These are phyloP conservation scores for Spisula subtruncata DNA, from an alignment of 2,888 invertebrate species.

Conservation along the genomic window DNA sequence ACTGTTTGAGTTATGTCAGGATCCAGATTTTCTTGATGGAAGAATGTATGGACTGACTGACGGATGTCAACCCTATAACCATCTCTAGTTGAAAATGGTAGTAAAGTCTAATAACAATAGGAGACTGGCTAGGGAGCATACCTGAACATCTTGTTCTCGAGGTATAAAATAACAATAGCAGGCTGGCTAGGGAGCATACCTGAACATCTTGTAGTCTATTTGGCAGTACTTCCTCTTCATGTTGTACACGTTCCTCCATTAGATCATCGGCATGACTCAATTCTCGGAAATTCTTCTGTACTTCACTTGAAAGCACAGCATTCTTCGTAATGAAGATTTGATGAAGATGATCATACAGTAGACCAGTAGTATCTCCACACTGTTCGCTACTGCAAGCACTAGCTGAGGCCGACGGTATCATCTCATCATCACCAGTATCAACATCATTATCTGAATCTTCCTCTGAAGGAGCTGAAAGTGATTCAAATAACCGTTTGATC, in stretches of 20 bases:
- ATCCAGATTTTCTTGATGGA: too few relatives aligned
- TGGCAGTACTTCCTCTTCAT: slow-evolving; percentile 70
- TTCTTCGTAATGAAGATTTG: slow-evolving; percentile 82
- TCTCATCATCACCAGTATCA: slow-evolving; percentile 37
- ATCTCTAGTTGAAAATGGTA: too few relatives aligned
- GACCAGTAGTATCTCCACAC: slow-evolving; percentile 9
- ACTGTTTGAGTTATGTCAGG: too few relatives aligned
- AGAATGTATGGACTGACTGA: too few relatives aligned
- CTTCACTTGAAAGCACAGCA: slow-evolving; percentile 83
- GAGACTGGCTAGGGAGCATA: not conserved
- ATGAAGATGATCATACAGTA: slow-evolving; percentile 69
- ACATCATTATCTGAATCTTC: slow-evolving; percentile 19
- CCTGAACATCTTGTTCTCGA: slow-evolving; percentile 66
- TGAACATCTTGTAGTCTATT: slow-evolving; percentile 73
- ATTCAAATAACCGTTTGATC: not conserved
- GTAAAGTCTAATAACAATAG: too few relatives aligned
- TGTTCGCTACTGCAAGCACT: not conserved
- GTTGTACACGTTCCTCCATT: slow-evolving; percentile 65
- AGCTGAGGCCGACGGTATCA: slow-evolving; percentile 21
- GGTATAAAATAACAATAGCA: too few relatives aligned
- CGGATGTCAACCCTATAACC: too few relatives aligned
- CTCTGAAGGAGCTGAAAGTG: not conserved
- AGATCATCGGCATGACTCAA: slow-evolving; percentile 78
- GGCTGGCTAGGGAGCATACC: not conserved
- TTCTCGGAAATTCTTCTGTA: slow-evolving; percentile 83